phyloP scores from a whole-genome alignment of 1,140 invertebrate genomes.

The Drosophila lowei region DNA sequence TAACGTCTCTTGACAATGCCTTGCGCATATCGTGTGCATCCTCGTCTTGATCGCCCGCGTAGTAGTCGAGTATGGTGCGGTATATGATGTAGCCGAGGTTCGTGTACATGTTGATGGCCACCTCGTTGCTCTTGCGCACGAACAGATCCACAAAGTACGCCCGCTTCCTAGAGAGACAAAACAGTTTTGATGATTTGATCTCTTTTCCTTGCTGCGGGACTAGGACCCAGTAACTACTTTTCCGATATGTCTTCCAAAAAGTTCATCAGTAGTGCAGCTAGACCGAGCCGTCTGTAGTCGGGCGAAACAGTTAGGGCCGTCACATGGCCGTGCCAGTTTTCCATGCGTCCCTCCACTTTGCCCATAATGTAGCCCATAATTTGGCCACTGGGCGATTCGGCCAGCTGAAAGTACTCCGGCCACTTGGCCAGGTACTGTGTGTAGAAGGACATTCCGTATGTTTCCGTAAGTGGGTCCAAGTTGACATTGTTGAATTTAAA shows the following conservation, averaged over 20 bases:
- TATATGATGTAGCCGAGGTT: conserved; percentile 99
- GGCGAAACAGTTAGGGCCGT: conserved; percentile 98
- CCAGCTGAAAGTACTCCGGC: conserved; percentile 99
- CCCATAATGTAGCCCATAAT: conserved; percentile 99
- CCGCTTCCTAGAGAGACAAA: conserved; percentile 88
- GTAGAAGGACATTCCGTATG: conserved; percentile 98
- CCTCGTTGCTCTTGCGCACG: conserved; percentile 98
- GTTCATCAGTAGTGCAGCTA: conserved; percentile 97
- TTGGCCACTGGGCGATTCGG: conserved; percentile 96
- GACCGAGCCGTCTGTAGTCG: conserved; percentile 94
- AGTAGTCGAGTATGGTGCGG: conserved; percentile 97
- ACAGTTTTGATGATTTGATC: neutral
- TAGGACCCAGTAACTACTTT: conserved; percentile 86
- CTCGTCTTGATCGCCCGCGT: conserved; percentile 98
- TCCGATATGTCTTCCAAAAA: conserved; percentile 97
- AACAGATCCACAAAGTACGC: conserved; percentile 99
- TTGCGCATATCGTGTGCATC: conserved; percentile 99
- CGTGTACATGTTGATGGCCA: conserved; percentile 99
- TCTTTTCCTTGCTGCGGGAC: no score
- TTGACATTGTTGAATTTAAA: conserved; percentile 99
- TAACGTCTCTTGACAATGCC: conserved; percentile 95
- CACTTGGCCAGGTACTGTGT: conserved; percentile 98
- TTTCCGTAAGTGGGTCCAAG: conserved; percentile 98
- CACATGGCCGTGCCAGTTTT: conserved; percentile 99
- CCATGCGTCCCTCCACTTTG: conserved; percentile 96